Evolutionary conservation across 2,797 vertebrate genomes (phyloP).

Genomic region (Notolabrus celidotus): DNA sequence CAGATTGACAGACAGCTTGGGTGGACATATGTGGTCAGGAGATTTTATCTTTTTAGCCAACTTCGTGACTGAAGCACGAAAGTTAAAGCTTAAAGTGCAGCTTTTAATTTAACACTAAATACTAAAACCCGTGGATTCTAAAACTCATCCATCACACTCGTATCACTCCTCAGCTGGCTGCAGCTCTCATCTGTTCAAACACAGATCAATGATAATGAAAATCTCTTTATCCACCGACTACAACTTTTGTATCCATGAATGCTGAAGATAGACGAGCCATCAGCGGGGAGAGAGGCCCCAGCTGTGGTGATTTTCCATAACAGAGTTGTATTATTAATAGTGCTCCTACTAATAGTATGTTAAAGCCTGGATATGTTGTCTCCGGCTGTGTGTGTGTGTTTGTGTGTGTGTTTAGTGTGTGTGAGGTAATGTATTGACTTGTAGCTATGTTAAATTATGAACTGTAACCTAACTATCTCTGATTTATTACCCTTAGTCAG

Average conservation of each 20-base stretch:
- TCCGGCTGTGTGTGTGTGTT: background rate
- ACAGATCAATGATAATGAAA: background rate
- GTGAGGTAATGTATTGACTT: background rate
- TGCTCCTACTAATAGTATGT: slow-evolving; percentile 11
- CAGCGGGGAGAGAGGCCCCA: slow-evolving; percentile 22
- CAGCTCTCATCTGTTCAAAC: background rate
- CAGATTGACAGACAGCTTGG: too few species aligned
- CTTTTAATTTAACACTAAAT: too few species aligned
- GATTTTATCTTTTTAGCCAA: too few species aligned
- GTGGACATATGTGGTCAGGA: too few species aligned
- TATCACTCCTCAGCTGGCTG: too few species aligned
- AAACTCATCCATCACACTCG: too few species aligned
- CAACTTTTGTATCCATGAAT: background rate
- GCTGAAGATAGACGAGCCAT: background rate
- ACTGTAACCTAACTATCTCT: too few species aligned
- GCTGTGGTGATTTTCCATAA: slow-evolving; percentile 76
- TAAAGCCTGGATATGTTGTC: slow-evolving; percentile 16
- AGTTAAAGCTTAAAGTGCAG: too few species aligned
- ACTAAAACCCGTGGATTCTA: too few species aligned
- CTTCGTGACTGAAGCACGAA: too few species aligned
- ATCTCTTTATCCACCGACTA: background rate
- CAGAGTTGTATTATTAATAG: slow-evolving; percentile 65
- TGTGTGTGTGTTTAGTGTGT: slow-evolving; percentile 5
- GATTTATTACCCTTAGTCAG: too few species aligned
- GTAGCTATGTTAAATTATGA: too few species aligned